Percentiles rank a stretch among this genome's conserved stretches.
phyloP scores from a whole-genome alignment of 2,888 invertebrate species.

The Tetanocera ferruginea region DNA sequence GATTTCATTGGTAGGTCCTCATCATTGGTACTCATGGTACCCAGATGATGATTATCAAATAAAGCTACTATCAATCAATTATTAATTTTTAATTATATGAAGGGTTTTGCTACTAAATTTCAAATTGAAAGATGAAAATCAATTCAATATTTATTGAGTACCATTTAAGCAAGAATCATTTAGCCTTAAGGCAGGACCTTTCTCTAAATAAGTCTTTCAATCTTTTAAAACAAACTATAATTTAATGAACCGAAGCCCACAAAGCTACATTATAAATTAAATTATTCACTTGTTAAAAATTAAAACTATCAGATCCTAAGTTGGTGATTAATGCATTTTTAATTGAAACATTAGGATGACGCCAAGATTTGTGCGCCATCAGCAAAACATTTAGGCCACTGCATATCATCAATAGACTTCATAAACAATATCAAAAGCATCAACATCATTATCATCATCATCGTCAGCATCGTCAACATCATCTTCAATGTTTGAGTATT shows the following conservation, averaged over 20 bases:
- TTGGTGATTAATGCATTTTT: slow-evolving; percentile 27
- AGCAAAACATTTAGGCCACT: background rate
- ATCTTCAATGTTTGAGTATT: background rate
- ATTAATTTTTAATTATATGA: too few relatives aligned
- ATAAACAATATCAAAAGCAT: background rate
- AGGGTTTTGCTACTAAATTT: too few relatives aligned
- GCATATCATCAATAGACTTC: background rate
- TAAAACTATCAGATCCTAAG: background rate
- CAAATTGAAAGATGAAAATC: too few relatives aligned
- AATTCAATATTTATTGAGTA: too few relatives aligned
- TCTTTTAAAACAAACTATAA: background rate
- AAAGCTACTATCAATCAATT: too few relatives aligned
- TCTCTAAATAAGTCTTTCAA: too few relatives aligned
- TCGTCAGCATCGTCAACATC: background rate
- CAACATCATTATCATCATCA: background rate
- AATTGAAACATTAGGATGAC: slow-evolving; percentile 20
- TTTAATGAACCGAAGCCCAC: background rate
- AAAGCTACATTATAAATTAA: background rate
- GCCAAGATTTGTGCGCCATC: background rate
- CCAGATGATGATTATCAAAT: too few relatives aligned
- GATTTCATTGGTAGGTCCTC: too few relatives aligned
- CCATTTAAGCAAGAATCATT: too few relatives aligned
- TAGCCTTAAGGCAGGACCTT: too few relatives aligned
- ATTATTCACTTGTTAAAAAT: background rate
- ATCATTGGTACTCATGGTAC: too few relatives aligned